These are phyloP conservation scores for Colaptes auratus DNA, from an alignment of 2,113 vertebrate species.

Conservation along the genomic window DNA sequence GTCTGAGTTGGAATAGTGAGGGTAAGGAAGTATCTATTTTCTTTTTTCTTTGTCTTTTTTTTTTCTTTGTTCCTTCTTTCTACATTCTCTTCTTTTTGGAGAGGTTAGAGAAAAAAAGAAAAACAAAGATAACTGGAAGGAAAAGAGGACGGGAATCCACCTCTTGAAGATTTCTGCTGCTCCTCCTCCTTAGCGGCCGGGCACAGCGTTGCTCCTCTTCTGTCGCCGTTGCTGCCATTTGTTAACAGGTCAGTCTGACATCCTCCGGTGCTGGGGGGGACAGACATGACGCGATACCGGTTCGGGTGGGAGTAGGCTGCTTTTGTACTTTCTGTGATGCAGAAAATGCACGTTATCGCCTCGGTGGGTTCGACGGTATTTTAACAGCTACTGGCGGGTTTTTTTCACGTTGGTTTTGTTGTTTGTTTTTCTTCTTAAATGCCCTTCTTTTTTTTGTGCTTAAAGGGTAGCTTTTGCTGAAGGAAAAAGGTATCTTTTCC, in stretches of 20 bases:
- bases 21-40: background rate
- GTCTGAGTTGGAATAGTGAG: background rate
- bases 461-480: background rate
- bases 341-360: background rate
- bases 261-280: background rate
- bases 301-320: background rate
- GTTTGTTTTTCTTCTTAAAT: background rate
- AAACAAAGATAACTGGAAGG: background rate
- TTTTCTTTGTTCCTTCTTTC: background rate
- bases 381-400: background rate
- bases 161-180: background rate
- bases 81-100: too few species aligned
- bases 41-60: background rate
- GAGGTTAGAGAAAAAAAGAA: background rate
- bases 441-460: background rate
- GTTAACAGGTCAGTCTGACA: background rate
- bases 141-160: background rate
- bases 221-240: background rate
- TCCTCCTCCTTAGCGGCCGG: background rate
- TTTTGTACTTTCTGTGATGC: background rate
- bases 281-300: background rate
- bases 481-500: background rate
- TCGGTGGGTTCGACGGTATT: background rate
- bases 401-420: background rate
- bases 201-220: background rate